phyloP scores from a whole-genome alignment of 2,797 vertebrate species.

The Crotalus adamanteus region DNA sequence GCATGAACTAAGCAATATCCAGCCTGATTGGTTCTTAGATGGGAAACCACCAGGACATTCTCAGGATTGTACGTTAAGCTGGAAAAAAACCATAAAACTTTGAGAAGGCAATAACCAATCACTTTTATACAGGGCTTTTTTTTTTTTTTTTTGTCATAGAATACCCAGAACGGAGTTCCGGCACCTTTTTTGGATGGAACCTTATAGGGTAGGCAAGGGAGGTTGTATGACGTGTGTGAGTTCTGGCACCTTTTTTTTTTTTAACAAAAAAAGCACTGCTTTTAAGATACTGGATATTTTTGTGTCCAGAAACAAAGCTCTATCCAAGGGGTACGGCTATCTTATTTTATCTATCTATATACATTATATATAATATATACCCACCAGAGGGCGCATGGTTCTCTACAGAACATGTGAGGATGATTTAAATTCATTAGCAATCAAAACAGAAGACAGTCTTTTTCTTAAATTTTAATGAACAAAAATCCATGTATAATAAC shows the following conservation, averaged over 20 bases:
- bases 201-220: no score
- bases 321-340: neutral
- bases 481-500: accelerated
- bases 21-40: neutral
- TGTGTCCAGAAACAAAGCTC: neutral
- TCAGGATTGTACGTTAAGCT: neutral
- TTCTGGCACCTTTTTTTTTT: no score
- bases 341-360: accelerated
- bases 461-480: neutral
- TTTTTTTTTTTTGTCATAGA: no score
- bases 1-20: neutral
- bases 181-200: no score
- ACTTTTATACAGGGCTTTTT: neutral
- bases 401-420: neutral
- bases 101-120: neutral
- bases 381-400: neutral
- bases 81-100: neutral
- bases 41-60: neutral
- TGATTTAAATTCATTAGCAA: neutral
- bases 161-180: no score
- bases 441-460: neutral
- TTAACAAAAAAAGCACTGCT: no score
- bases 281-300: neutral
- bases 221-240: no score
- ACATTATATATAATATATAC: neutral